Percentiles rank a stretch among this genome's conserved stretches.
Evolutionary conservation across 1,140 invertebrate genomes (phyloP).

Genomic region (Theocolax elegans): DNA sequence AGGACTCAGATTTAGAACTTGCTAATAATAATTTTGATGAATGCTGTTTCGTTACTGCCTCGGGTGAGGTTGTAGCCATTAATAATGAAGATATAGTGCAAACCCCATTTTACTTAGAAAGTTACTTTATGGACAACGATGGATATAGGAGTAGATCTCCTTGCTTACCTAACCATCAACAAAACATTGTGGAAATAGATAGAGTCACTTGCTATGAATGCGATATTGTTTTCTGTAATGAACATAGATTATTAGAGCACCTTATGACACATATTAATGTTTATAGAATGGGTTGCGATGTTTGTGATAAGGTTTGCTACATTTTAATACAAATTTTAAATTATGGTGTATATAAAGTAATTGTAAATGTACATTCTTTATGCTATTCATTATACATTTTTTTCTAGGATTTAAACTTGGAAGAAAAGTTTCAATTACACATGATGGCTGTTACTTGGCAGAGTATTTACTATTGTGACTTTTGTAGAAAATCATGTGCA

Average conservation of each 20-base stretch:
- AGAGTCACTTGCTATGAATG: slow-evolving; percentile 40
- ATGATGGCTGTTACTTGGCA: slow-evolving; percentile 45
- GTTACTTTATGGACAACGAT: slow-evolving; percentile 41
- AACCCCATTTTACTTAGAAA: slow-evolving; percentile 43
- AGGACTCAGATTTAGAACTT: slow-evolving; percentile 17
- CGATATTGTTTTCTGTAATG: slow-evolving; percentile 41
- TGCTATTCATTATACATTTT: too few relatives aligned
- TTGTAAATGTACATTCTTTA: too few relatives aligned
- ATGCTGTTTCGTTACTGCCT: slow-evolving; percentile 26
- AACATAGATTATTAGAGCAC: slow-evolving; percentile 40
- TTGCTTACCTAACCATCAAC: not conserved
- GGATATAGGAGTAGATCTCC: slow-evolving; percentile 22
- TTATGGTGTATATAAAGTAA: too few relatives aligned
- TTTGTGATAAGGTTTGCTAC: slow-evolving; percentile 40
- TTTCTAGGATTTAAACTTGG: slow-evolving; percentile 43
- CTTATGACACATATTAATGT: slow-evolving; percentile 43
- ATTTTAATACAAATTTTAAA: not conserved
- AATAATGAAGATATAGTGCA: slow-evolving; percentile 36
- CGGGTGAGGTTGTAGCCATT: slow-evolving; percentile 30
- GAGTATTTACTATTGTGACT: slow-evolving; percentile 43
- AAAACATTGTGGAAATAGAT: slow-evolving; percentile 33
- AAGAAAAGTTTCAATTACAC: slow-evolving; percentile 44
- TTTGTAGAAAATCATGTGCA: slow-evolving; percentile 45
- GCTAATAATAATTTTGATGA: slow-evolving; percentile 11
- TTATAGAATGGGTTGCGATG: slow-evolving; percentile 41